These are phyloP conservation scores for Xylota sylvarum DNA, from an alignment of 2,888 invertebrate species.

Conservation along the genomic window DNA sequence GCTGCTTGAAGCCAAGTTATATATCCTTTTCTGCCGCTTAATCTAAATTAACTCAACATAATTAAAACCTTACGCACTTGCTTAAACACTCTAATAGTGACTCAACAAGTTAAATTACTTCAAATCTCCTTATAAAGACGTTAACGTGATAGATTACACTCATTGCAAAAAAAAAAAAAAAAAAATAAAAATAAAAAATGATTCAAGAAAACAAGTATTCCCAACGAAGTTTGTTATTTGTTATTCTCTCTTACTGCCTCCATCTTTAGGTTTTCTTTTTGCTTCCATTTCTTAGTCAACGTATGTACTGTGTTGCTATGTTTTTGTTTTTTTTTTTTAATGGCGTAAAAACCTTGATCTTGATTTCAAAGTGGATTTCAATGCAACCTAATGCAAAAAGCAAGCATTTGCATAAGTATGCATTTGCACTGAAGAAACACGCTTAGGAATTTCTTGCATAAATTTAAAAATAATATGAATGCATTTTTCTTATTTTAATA, in stretches of 20 bases:
- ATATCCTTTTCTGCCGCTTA: no score
- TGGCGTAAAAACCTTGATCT: constrained; percentile 68
- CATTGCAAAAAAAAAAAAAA: neutral
- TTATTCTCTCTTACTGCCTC: constrained; percentile 15
- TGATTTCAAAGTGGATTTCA: constrained; percentile 70
- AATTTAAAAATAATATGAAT: constrained; percentile 11
- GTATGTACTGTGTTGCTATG: constrained; percentile 9
- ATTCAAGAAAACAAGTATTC: constrained; percentile 58
- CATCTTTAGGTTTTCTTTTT: constrained; percentile 30
- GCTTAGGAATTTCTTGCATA: constrained; percentile 26
- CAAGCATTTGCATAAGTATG: constrained; percentile 66
- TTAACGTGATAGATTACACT: constrained; percentile 39
- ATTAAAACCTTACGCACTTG: constrained; percentile 4
- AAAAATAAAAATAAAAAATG: no score
- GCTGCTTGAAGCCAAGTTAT: no score
- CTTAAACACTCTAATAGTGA: neutral
- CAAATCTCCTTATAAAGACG: constrained; percentile 48
- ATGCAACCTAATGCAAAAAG: constrained; percentile 46
- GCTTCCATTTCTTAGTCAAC: constrained; percentile 19
- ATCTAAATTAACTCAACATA: neutral
- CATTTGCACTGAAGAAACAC: constrained; percentile 43
- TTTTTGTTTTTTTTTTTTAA: constrained; percentile 6
- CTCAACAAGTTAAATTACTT: constrained; percentile 30
- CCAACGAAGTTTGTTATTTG: constrained; percentile 23
- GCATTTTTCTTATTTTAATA: neutral